Evolutionary conservation across 2,888 invertebrate genomes (phyloP).

Genomic region (Ditylenchus weischeri): DNA sequence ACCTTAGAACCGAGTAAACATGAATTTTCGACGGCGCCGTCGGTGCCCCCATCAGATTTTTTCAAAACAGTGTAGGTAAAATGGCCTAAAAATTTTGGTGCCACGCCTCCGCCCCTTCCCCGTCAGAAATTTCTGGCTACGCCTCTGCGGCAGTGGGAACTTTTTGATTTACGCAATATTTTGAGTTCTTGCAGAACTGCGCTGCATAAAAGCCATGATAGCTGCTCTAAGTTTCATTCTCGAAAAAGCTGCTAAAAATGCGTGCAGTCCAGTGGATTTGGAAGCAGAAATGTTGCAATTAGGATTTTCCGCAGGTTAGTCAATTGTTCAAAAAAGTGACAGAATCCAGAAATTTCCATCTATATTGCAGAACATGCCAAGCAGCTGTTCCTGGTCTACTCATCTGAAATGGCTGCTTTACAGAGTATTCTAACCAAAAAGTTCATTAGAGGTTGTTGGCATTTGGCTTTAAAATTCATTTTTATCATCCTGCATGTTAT

Average conservation of each 20-base stretch:
- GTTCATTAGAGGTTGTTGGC: constrained; percentile 21
- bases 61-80: too few species aligned
- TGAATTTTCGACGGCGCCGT: too few species aligned
- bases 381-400: constrained; percentile 29
- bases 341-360: too few species aligned
- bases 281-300: constrained; percentile 42
- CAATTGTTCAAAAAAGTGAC: constrained; percentile 2
- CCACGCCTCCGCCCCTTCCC: too few species aligned
- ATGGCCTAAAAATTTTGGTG: too few species aligned
- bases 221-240: constrained; percentile 38
- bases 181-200: constrained; percentile 20
- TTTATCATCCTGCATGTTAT: background rate
- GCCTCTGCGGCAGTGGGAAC: too few species aligned
- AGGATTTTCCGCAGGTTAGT: constrained; percentile 35
- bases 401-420: constrained; percentile 1
- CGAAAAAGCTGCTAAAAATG: constrained; percentile 40
- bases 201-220: constrained; percentile 34
- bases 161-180: background rate
- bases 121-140: too few species aligned
- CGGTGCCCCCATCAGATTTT: too few species aligned
- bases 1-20: too few species aligned
- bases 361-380: constrained; percentile 31
- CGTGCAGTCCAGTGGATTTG: constrained; percentile 33
- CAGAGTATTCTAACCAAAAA: constrained; percentile 9
- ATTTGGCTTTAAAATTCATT: background rate